Percentiles rank a stretch among this genome's conserved stretches.
These are phyloP conservation scores for Dicyrtomina minuta DNA, from an alignment of 2,888 invertebrate species.

Conservation along the genomic window DNA sequence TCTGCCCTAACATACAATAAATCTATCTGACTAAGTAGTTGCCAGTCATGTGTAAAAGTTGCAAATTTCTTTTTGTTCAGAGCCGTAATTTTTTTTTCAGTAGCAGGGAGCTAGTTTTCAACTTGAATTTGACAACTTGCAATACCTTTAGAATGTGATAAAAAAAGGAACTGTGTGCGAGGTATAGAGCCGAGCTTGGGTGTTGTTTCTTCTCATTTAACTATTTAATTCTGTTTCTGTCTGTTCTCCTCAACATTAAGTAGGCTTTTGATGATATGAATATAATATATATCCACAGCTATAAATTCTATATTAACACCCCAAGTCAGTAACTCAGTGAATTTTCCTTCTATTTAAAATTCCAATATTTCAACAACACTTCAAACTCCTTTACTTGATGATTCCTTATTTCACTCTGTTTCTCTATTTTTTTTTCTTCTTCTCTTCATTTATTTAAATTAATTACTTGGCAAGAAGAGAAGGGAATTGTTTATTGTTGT, in stretches of 20 bases:
- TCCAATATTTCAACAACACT: too few relatives aligned
- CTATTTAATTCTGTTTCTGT: not conserved
- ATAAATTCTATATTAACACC: too few relatives aligned
- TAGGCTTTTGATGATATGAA: not conserved
- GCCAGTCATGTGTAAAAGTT: constrained; percentile 30
- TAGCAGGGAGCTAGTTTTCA: constrained; percentile 21
- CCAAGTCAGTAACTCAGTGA: too few relatives aligned
- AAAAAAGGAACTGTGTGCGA: too few relatives aligned
- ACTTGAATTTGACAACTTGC: constrained; percentile 19
- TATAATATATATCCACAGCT: too few relatives aligned
- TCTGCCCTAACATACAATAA: constrained; percentile 22
- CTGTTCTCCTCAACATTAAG: too few relatives aligned
- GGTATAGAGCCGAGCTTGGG: not conserved
- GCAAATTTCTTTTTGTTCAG: constrained; percentile 24
- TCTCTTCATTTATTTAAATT: too few relatives aligned
- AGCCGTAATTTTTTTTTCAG: not conserved
- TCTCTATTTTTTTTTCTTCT: not conserved
- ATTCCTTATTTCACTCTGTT: not conserved
- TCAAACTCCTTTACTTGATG: too few relatives aligned
- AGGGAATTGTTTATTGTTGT: too few relatives aligned
- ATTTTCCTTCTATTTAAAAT: not conserved
- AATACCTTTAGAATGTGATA: constrained; percentile 17
- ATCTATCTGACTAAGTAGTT: constrained; percentile 27
- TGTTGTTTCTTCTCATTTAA: not conserved
- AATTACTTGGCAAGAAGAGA: too few relatives aligned